Conservation (phyloP, 2,113 vertebrate species). For the Chionis minor region DNA sequence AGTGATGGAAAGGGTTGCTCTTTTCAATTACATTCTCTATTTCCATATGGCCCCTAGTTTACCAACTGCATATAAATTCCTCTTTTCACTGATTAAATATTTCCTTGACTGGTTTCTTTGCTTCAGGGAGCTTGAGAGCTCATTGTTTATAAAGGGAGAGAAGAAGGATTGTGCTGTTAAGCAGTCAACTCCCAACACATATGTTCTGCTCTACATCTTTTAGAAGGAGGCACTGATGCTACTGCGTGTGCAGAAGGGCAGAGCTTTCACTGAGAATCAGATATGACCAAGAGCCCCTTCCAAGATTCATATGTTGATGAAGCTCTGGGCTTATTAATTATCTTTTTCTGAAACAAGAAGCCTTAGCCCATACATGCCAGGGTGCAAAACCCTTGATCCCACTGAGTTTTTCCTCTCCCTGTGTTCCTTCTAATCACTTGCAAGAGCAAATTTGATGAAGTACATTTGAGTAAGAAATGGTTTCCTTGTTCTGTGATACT, state of each 20-base stretch:
- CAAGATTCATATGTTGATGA: not conserved
- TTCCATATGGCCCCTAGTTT: not conserved
- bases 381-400: not conserved
- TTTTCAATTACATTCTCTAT: not conserved
- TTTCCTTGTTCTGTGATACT: not conserved
- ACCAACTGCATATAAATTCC: conserved; percentile 1
- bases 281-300: not conserved
- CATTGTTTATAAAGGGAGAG: not conserved
- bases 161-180: not conserved
- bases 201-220: not conserved
- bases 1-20: not conserved
- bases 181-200: not conserved
- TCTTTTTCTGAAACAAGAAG: not conserved
- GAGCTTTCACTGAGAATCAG: not conserved
- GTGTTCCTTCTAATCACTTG: not conserved
- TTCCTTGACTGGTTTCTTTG: conserved; percentile 5
- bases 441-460: not conserved
- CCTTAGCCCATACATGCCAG: not conserved
- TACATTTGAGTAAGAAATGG: not conserved
- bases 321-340: not conserved
- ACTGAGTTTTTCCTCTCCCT: not conserved
- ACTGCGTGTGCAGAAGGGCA: not conserved
- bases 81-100: conserved; percentile 28
- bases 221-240: not conserved
- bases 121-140: conserved; percentile 39